Percentiles rank a stretch among this genome's conserved stretches.
phyloP scores from a whole-genome alignment of 2,888 invertebrate genomes.

The Diachrysia chrysitis region DNA sequence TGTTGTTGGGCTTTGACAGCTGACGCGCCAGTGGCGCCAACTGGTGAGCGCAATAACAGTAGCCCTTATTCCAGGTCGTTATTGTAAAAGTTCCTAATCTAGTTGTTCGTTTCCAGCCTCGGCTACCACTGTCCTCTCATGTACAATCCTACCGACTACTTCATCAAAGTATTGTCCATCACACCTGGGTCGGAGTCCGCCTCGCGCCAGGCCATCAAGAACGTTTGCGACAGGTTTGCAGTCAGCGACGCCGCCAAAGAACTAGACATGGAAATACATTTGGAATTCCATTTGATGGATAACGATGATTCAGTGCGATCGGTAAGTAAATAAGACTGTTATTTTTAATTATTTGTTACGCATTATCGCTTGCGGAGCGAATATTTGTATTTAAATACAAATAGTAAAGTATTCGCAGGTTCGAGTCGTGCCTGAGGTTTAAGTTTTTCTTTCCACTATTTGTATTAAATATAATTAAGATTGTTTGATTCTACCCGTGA shows the following conservation, averaged over 20 bases:
- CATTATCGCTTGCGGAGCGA: too few species aligned
- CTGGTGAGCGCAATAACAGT: not conserved
- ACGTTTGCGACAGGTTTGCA: conserved; percentile 93
- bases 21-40: not conserved
- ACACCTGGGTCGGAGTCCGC: conserved; percentile 93
- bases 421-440: too few species aligned
- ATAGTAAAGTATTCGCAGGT: too few species aligned
- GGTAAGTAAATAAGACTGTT: conserved; percentile 27
- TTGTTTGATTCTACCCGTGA: too few species aligned
- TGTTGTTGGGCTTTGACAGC: too few species aligned
- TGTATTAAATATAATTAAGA: too few species aligned
- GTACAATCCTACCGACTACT: conserved; percentile 97
- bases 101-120: conserved; percentile 81
- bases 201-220: conserved; percentile 91
- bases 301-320: conserved; percentile 83
- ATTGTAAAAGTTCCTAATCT: not conserved
- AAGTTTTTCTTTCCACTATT: too few species aligned
- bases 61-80: too few species aligned
- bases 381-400: too few species aligned
- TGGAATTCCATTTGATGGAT: conserved; percentile 91
- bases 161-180: conserved; percentile 94
- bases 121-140: conserved; percentile 94
- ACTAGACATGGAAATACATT: conserved; percentile 92
- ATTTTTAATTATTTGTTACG: too few species aligned
- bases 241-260: conserved; percentile 94